Evolutionary conservation across 2,113 vertebrate genomes (phyloP).

Genomic region (Oreochromis niloticus): DNA sequence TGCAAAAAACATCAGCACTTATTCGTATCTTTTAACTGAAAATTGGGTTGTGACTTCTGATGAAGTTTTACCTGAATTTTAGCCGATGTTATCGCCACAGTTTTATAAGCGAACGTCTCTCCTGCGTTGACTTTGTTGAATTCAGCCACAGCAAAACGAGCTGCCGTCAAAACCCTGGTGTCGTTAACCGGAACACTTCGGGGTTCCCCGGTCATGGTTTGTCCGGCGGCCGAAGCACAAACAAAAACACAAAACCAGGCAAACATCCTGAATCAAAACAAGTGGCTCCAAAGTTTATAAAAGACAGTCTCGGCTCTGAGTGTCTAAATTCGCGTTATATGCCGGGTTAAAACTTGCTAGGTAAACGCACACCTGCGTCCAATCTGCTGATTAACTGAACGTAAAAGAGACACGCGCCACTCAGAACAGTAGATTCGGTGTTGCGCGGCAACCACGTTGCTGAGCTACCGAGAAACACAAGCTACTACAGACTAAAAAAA

Average conservation of each 20-base stretch:
- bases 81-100: constrained; percentile 1
- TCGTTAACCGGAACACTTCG: neutral
- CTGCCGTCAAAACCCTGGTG: neutral
- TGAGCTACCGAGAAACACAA: neutral
- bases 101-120: neutral
- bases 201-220: neutral
- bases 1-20: neutral
- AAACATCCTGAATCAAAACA: neutral
- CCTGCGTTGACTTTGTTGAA: neutral
- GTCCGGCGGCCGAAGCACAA: neutral
- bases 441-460: constrained; percentile 20
- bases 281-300: neutral
- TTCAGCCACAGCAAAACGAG: constrained; percentile 17
- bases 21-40: neutral
- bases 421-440: neutral
- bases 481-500: neutral
- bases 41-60: neutral
- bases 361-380: constrained; percentile 11
- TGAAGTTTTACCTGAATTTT: constrained; percentile 27
- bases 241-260: neutral
- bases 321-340: neutral
- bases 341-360: neutral
- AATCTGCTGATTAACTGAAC: neutral
- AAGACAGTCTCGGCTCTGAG: neutral
- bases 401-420: neutral